A percentile compares a stretch with the other conserved stretches of the same genome.
These are phyloP conservation scores for Nephrocerus scutellatus DNA, from an alignment of 2,888 invertebrate species.

Conservation along the genomic window DNA sequence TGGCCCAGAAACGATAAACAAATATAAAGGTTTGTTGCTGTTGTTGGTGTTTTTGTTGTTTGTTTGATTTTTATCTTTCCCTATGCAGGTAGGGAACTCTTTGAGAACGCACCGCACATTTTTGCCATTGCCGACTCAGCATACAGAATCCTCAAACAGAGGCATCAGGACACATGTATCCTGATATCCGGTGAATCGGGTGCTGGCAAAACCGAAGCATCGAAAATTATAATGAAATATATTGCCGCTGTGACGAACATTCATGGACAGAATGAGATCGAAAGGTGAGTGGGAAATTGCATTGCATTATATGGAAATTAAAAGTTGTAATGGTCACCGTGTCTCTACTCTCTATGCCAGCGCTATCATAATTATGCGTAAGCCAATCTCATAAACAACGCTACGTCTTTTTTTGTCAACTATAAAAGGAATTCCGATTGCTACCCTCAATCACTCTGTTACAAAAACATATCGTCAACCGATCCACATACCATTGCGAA, in stretches of 20 bases:
- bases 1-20: slow-evolving; percentile 73
- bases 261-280: slow-evolving; percentile 89
- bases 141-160: slow-evolving; percentile 86
- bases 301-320: too few species aligned
- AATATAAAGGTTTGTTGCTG: slow-evolving; percentile 72
- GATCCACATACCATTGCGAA: too few species aligned
- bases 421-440: too few species aligned
- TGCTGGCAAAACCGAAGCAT: slow-evolving; percentile 97
- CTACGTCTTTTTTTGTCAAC: too few species aligned
- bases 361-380: too few species aligned
- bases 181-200: slow-evolving; percentile 98
- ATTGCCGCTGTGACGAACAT: slow-evolving; percentile 95
- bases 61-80: slow-evolving; percentile 12
- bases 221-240: slow-evolving; percentile 98
- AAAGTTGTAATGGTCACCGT: too few species aligned
- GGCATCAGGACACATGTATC: slow-evolving; percentile 90
- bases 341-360: too few species aligned
- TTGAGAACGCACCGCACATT: slow-evolving; percentile 94
- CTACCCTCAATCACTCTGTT: too few species aligned
- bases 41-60: slow-evolving; percentile 8
- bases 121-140: slow-evolving; percentile 97
- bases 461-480: too few species aligned
- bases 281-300: slow-evolving; percentile 58
- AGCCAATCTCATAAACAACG: too few species aligned
- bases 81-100: slow-evolving; percentile 73